Evolutionary conservation across 1,140 invertebrate species (phyloP), one percentile per base, ranked within the genome.

Genomic region (Trichomalopsis sarcophagae): DNA sequence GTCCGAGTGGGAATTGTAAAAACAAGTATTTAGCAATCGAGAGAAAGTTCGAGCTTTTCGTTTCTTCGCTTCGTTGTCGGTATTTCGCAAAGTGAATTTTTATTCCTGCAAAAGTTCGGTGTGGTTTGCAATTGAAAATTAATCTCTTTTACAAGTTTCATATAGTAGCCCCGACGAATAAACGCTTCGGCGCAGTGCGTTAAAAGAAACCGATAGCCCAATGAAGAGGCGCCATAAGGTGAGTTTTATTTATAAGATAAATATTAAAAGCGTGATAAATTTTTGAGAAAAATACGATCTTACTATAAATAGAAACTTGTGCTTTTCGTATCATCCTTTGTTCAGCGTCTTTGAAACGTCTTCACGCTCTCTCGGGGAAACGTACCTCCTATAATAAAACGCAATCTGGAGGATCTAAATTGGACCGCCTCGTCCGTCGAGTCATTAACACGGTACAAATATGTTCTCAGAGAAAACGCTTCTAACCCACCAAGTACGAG

Each of bases 281-380:
- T 21, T 50, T 50, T 62, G 6, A 17, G 33, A 79, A 79, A 68
- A 79, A 79, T 23, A 36, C n/a, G 23, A 76, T 82, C 62, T 50
- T 85, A 30, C 80, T 86, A 55, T 85, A 47, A 69, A 84, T 87
- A 79, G 77, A 79, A 79, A 40, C 55, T 68, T 79, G 77, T 33
- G 33, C n/a, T 66, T 86, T 76, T 84, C 82, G 78, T 78, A 76
- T 76, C n/a, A 1, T 14, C 50, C 47, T 66, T 73, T 74, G 33
- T 87, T 80, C 2, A 74, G 55, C 55, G n/a, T 21, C 17, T n/a
- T 62, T 1, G 7, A 62, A 62, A 62, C 55, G 40, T 44, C 40
- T 44, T 50, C 47, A 17, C 47, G 47, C 10, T 17, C 47, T 50
- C 10, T 1, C 47, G 14, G 13, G 14, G 2, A 50, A 50, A 50